Percentiles rank a stretch among this genome's conserved stretches.
Conservation (phyloP, 2,113 vertebrate species). For the Oryzias melastigma region DNA sequence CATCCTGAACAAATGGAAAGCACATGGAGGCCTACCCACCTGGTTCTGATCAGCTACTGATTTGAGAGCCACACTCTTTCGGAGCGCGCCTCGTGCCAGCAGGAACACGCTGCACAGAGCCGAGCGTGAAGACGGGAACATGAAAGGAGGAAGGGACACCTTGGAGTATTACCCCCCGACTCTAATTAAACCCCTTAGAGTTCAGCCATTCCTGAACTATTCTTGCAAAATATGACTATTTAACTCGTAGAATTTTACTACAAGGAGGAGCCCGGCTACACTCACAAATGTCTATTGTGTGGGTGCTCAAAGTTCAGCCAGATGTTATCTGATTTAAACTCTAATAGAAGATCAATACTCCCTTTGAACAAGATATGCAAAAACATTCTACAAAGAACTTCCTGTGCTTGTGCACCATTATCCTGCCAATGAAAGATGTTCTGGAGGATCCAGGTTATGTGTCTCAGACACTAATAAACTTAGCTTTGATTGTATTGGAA, state of each 20-base stretch:
- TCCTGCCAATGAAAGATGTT: too few species aligned
- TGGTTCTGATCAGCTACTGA: constrained; percentile 81
- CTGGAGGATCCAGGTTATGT: too few species aligned
- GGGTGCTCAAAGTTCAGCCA: not conserved
- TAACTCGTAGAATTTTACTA: constrained; percentile 48
- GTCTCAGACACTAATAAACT: too few species aligned
- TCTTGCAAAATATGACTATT: constrained; percentile 21
- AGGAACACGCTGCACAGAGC: constrained; percentile 38
- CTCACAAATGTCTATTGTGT: constrained; percentile 1
- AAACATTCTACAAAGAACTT: not conserved
- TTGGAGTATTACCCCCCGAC: constrained; percentile 53
- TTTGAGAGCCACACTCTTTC: constrained; percentile 59
- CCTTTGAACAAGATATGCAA: not conserved
- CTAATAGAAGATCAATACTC: constrained; percentile 9
- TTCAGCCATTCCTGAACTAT: constrained; percentile 30
- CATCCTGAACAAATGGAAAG: constrained; percentile 78
- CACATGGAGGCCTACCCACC: constrained; percentile 76
- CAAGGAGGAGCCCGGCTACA: constrained; percentile 65
- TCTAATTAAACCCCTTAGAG: constrained; percentile 50
- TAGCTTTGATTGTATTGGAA: too few species aligned
- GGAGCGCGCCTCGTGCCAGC: constrained; percentile 44
- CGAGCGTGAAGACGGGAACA: constrained; percentile 23
- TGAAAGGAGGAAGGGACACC: constrained; percentile 42
- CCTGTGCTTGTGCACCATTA: not conserved
- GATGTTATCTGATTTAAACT: constrained; percentile 5